phyloP scores from a whole-genome alignment of 2,113 vertebrate genomes.

The Bostrychus sinensis region DNA sequence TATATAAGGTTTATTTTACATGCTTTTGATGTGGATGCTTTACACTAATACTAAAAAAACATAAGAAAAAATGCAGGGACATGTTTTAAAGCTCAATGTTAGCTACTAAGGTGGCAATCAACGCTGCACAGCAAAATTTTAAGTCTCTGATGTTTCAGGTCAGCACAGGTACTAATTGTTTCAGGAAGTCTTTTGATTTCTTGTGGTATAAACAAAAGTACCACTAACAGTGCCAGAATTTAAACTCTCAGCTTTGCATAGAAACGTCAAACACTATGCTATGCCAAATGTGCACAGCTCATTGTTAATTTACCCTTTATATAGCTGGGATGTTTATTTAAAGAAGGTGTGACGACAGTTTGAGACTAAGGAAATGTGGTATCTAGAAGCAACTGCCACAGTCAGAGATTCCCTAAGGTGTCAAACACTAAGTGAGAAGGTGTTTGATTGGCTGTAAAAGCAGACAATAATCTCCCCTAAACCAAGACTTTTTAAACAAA shows the following conservation, averaged over 20 bases:
- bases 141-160: background rate
- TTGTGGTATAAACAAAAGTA: conserved; percentile 27
- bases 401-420: conserved; percentile 26
- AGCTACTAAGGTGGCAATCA: too few species aligned
- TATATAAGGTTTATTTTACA: background rate
- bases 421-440: conserved; percentile 9
- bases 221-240: conserved; percentile 11
- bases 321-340: conserved; percentile 51
- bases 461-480: conserved; percentile 19
- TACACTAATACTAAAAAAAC: background rate
- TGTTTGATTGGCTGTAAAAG: conserved; percentile 29
- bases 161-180: conserved; percentile 7
- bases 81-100: too few species aligned
- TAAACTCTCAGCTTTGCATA: conserved; percentile 31
- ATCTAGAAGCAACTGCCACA: conserved; percentile 25
- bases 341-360: conserved; percentile 46
- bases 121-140: too few species aligned
- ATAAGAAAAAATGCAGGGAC: too few species aligned
- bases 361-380: conserved; percentile 19
- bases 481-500: conserved; percentile 30
- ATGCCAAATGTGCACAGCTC: conserved; percentile 21
- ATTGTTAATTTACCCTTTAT: conserved; percentile 40
- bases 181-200: conserved; percentile 13
- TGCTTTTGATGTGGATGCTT: background rate
- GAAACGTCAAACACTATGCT: conserved; percentile 10